Evolutionary conservation across 2,113 vertebrate genomes (phyloP).

Genomic region (Rostratula benghalensis): DNA sequence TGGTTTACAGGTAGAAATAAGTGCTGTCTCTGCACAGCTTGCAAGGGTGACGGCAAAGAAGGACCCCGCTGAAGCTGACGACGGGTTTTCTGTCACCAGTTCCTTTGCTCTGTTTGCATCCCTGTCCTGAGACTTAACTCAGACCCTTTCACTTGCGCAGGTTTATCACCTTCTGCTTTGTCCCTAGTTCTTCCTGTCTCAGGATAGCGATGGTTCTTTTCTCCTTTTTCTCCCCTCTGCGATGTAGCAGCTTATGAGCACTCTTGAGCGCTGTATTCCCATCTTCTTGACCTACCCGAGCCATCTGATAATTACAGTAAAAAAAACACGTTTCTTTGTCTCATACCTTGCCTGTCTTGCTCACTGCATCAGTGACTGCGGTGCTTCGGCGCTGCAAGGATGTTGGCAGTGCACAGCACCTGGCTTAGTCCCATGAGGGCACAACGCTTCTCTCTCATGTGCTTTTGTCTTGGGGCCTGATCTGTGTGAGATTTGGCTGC

Average conservation of each 20-base stretch:
- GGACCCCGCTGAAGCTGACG: neutral
- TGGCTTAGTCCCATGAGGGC: neutral
- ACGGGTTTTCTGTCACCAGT: fast-evolving
- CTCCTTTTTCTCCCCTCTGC: neutral
- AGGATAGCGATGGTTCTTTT: neutral
- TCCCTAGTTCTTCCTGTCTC: neutral
- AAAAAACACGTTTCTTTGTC: neutral
- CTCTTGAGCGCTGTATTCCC: neutral
- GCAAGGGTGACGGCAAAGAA: neutral
- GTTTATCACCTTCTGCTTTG: neutral
- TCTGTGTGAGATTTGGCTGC: neutral
- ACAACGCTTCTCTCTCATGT: neutral
- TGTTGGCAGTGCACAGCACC: fast-evolving
- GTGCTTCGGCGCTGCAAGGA: neutral
- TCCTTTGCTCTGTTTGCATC: neutral
- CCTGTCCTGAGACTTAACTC: neutral
- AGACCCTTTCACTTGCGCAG: neutral
- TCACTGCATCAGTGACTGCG: neutral
- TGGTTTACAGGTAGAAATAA: neutral
- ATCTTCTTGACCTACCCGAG: neutral
- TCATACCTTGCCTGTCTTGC: neutral
- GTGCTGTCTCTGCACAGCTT: neutral
- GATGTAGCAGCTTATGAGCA: neutral
- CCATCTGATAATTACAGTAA: neutral
- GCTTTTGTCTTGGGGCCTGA: neutral